A percentile compares a stretch with the other conserved stretches of the same genome.
Evolutionary conservation across 53 echinoderm and acorn worm species (phyloP).

Genomic region (Actinopyga echinites): DNA sequence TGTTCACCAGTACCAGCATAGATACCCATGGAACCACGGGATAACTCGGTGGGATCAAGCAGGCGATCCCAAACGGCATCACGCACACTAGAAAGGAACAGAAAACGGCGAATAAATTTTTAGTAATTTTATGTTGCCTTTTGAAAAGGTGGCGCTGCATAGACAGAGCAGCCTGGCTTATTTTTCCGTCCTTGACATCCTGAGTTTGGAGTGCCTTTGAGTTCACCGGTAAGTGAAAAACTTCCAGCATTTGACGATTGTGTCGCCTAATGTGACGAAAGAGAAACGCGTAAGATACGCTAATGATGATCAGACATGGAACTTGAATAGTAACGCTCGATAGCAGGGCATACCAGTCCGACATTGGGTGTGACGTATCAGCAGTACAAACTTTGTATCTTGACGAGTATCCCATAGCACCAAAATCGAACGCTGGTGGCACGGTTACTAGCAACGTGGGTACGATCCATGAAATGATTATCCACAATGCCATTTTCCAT

Average conservation of each 20-base stretch:
- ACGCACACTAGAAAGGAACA: slow-evolving; percentile 11
- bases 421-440: slow-evolving; percentile 50
- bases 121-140: slow-evolving; percentile 26
- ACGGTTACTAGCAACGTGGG: slow-evolving; percentile 58
- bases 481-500: slow-evolving; percentile 41
- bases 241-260: neutral
- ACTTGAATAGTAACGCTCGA: slow-evolving; percentile 42
- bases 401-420: slow-evolving; percentile 50
- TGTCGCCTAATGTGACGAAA: slow-evolving; percentile 21
- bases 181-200: neutral
- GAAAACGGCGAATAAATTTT: slow-evolving; percentile 13
- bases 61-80: slow-evolving; percentile 21
- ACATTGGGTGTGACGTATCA: slow-evolving; percentile 47
- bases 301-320: slow-evolving; percentile 49
- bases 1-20: slow-evolving; percentile 10
- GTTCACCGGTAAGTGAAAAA: neutral
- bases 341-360: slow-evolving; percentile 39
- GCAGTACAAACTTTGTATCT: slow-evolving; percentile 55
- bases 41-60: slow-evolving; percentile 17
- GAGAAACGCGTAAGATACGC: slow-evolving; percentile 49
- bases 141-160: slow-evolving; percentile 31
- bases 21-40: slow-evolving; percentile 16
- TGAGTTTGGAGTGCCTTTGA: neutral
- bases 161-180: slow-evolving; percentile 1
- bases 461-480: slow-evolving; percentile 45